Base-by-base conservation (phyloP, 2,888 invertebrate species). In the Chymomyza procnemis region DNA sequence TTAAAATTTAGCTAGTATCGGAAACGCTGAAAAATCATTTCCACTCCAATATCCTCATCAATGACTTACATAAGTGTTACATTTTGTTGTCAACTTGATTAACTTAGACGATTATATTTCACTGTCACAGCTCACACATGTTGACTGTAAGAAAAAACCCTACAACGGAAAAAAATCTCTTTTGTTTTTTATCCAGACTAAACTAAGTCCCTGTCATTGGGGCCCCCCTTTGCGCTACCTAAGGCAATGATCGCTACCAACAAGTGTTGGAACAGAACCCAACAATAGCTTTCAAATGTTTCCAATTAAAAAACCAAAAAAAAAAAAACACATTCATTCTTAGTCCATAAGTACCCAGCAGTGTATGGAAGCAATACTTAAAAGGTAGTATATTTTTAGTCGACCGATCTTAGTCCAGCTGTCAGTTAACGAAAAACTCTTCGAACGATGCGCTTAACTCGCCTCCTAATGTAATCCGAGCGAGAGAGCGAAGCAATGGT, bases 261-360 rank as follows among this genome's bases (percentile, higher is more conserved):
- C 82, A 83, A 83, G 82, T 83, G 87, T 78, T 84, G 73, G 73
- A 19, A 41, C 52, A 34, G 22, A 34, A 58, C 67, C 66, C 78
- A 64, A 76, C 87, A 83, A 83, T 84, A 74, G 81, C 82, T 84
- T 85, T 84, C 87, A 74, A 82, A 86, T 83, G 82, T 85, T 86
- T 84, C 85, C 78, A 81, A 83, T 83, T 83, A 83, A 83, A 85
- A 80, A 80, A 79, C 68, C 30, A 62, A 56, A 58, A 55, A 26
- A 55, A 22, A 62, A 56, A 58, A 55, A 26, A 55, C 16, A 34
- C 26, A 64, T 19, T 67, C 50, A 54, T 46, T 58, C 50, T 26
- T 26, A 26, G 26, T 6, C 14, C 12, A 50, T 21, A 41, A 41
- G 34, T 41, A 41, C 34, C 34, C 12, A 48, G 47, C 54, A 47